Conservation (phyloP, 2,797 vertebrate genomes). For the Scolopax bukidnonensis region DNA sequence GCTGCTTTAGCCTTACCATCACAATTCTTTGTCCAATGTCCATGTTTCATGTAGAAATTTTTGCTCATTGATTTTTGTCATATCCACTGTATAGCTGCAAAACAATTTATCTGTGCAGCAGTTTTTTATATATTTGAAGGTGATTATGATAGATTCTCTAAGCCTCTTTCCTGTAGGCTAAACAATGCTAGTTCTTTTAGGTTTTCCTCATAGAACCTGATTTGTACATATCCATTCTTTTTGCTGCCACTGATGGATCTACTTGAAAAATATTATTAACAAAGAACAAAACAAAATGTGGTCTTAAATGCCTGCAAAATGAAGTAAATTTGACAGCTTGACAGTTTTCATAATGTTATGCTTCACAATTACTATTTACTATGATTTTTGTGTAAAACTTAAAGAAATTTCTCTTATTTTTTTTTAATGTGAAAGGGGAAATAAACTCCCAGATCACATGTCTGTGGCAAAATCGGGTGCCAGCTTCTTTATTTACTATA, state of each 20-base stretch:
- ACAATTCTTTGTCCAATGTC: not conserved
- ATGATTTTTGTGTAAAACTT: fast-evolving
- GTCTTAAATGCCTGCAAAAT: not conserved
- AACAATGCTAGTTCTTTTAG: not conserved
- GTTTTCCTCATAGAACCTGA: not conserved
- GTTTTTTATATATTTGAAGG: not conserved
- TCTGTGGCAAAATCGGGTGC: not conserved
- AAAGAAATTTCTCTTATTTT: not conserved
- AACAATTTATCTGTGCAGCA: not conserved
- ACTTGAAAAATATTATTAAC: not conserved
- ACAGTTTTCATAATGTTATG: not conserved
- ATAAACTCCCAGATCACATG: not conserved
- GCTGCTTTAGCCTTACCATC: not conserved
- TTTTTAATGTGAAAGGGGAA: not conserved
- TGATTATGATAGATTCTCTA: not conserved
- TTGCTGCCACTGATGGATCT: not conserved
- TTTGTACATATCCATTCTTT: not conserved
- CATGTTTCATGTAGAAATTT: not conserved
- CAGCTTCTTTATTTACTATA: not conserved
- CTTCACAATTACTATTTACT: not conserved
- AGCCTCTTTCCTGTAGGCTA: not conserved
- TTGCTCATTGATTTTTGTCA: not conserved
- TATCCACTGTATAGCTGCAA: not conserved
- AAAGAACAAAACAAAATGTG: not conserved
- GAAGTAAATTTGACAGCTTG: not conserved